Evolutionary conservation across 2,888 invertebrate species (phyloP).

Genomic region (Unio delphinus): DNA sequence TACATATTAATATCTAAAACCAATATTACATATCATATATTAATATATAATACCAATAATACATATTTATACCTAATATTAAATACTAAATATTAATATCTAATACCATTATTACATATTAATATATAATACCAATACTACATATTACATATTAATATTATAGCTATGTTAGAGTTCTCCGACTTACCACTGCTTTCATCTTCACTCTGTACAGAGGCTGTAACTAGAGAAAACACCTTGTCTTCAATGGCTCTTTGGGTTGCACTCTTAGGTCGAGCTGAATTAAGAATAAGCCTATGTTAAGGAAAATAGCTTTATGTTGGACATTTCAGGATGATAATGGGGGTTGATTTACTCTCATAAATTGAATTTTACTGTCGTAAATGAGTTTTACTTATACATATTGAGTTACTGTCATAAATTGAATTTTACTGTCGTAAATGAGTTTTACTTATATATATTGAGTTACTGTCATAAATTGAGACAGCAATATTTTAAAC

Average conservation of each 20-base stretch:
- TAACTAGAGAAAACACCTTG: slow-evolving; percentile 55
- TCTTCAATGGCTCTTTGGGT: slow-evolving; percentile 63
- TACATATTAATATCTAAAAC: not conserved
- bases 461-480: too few relatives aligned
- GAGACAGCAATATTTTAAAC: too few relatives aligned
- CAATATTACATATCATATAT: not conserved
- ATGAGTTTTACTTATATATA: too few relatives aligned
- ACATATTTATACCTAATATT: not conserved
- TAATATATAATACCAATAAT: not conserved
- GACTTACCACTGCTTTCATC: slow-evolving; percentile 46
- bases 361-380: too few relatives aligned
- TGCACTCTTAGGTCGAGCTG: slow-evolving; percentile 62
- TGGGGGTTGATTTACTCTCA: too few relatives aligned
- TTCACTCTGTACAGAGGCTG: slow-evolving; percentile 38
- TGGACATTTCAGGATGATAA: too few relatives aligned
- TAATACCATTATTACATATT: not conserved
- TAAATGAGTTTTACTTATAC: too few relatives aligned
- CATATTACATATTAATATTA: not conserved
- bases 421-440: too few relatives aligned
- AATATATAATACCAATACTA: not conserved
- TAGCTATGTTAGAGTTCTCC: not conserved
- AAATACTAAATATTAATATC: not conserved
- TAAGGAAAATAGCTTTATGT: too few relatives aligned
- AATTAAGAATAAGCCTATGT: not conserved
- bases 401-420: too few relatives aligned